Conservation (phyloP, 1,140 invertebrate genomes). For the Micrasema minimum region DNA sequence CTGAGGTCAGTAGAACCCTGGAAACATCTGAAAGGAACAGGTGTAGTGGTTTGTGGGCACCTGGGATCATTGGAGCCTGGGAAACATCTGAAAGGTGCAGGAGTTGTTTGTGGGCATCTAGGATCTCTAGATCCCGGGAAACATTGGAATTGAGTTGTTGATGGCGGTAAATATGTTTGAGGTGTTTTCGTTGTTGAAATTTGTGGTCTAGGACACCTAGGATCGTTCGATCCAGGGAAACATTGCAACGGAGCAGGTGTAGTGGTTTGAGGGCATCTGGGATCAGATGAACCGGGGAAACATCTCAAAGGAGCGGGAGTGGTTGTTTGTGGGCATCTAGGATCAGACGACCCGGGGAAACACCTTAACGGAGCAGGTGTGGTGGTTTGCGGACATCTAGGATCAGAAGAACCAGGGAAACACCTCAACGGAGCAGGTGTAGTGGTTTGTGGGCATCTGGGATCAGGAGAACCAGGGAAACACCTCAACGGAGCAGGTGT, state of each 20-base stretch:
- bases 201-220: conserved; percentile 47
- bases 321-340: conserved; percentile 55
- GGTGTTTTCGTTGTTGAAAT: conserved; percentile 53
- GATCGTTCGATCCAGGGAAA: conserved; percentile 60
- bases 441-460: conserved; percentile 56
- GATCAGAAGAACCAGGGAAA: conserved; percentile 58
- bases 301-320: conserved; percentile 62
- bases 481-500: conserved; percentile 37
- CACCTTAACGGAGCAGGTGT: conserved; percentile 54
- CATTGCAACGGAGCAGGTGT: conserved; percentile 58
- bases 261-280: conserved; percentile 68
- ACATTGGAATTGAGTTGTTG: conserved; percentile 13
- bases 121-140: conserved; percentile 55
- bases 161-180: conserved; percentile 39
- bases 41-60: conserved; percentile 56
- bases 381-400: conserved; percentile 56
- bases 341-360: conserved; percentile 62
- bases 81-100: conserved; percentile 44
- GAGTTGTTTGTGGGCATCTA: conserved; percentile 54
- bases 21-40: conserved; percentile 57
- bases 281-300: conserved; percentile 70
- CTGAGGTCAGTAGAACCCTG: conserved; percentile 60
- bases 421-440: conserved; percentile 51
- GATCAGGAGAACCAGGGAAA: conserved; percentile 55
- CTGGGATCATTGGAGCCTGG: conserved; percentile 57